Conservation (phyloP, 1,140 invertebrate genomes). For the Melitaea cinxia region DNA sequence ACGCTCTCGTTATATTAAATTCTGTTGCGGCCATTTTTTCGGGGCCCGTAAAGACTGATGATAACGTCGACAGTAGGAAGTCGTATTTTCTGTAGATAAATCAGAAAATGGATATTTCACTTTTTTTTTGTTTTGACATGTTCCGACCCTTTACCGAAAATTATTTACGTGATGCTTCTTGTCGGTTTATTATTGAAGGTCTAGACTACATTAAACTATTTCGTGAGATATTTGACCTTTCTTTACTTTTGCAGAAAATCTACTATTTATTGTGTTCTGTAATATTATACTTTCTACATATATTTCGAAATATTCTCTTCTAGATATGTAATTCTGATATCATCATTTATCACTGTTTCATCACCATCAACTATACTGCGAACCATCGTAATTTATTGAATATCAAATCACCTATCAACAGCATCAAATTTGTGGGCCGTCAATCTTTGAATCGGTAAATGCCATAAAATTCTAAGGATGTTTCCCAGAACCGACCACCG, state of each 20-base stretch:
- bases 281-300: too few relatives aligned
- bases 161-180: constrained; percentile 59
- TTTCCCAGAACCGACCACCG: constrained; percentile 78
- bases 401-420: constrained; percentile 44
- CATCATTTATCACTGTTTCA: not conserved
- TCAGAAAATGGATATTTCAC: constrained; percentile 62
- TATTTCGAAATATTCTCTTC: too few relatives aligned
- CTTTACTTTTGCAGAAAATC: not conserved
- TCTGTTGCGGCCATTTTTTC: constrained; percentile 68
- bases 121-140: constrained; percentile 63
- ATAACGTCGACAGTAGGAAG: constrained; percentile 64
- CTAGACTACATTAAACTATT: not conserved
- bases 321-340: not conserved
- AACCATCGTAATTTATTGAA: constrained; percentile 24
- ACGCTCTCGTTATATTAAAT: constrained; percentile 75
- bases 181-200: constrained; percentile 29
- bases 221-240: not conserved
- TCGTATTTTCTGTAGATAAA: constrained; percentile 63
- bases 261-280: not conserved
- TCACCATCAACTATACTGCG: not conserved
- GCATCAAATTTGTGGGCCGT: constrained; percentile 57
- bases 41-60: constrained; percentile 52
- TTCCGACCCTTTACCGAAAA: constrained; percentile 48
- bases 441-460: constrained; percentile 68
- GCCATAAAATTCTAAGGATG: constrained; percentile 69